phyloP scores from a whole-genome alignment of 2,888 invertebrate genomes.

The Didymodactylos carnosus region DNA sequence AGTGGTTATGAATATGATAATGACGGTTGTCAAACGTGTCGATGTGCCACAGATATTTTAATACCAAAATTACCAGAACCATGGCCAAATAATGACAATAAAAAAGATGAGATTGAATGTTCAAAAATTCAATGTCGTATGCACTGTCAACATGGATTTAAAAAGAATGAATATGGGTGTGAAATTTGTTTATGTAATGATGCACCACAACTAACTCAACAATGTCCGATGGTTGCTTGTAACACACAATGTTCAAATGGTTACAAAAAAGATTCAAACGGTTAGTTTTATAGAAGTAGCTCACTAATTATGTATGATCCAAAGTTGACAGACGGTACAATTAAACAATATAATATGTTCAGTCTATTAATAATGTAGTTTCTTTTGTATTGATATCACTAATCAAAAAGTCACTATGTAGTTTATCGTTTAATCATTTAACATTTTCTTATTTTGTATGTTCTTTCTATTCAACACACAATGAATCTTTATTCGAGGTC shows the following conservation, averaged over 20 bases:
- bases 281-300: background rate
- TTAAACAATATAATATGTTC: too few relatives aligned
- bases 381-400: too few relatives aligned
- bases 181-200: background rate
- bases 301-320: too few relatives aligned
- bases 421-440: too few relatives aligned
- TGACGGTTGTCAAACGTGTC: background rate
- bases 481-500: too few relatives aligned
- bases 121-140: background rate
- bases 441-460: too few relatives aligned
- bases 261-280: background rate
- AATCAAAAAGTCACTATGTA: too few relatives aligned
- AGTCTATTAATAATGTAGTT: too few relatives aligned
- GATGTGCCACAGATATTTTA: background rate
- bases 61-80: too few relatives aligned
- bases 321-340: too few relatives aligned
- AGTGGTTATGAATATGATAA: background rate
- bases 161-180: background rate
- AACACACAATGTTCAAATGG: background rate
- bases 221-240: background rate
- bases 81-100: too few relatives aligned
- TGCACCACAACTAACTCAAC: background rate
- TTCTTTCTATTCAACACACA: too few relatives aligned
- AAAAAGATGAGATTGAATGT: background rate
- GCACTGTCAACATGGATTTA: background rate